Base-by-base conservation (phyloP, 2,797 vertebrate species). In the Poecilia wingei region DNA sequence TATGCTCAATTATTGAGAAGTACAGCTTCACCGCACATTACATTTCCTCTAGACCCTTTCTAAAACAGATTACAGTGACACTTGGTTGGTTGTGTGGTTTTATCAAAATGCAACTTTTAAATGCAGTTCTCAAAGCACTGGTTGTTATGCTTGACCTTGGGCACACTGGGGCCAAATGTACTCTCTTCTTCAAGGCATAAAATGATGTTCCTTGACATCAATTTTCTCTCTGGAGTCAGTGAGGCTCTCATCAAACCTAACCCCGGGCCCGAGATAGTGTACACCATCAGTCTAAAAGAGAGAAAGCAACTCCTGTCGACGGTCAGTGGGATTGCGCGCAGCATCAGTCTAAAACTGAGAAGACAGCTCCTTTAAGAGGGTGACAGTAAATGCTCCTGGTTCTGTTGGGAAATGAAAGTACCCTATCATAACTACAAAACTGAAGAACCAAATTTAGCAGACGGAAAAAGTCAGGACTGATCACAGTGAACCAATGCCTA, bases 271-370 rank as follows among this genome's bases (percentile, higher is more conserved):
- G 1, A 8, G 59, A 64, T 33, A 33, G 59, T 33, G 31, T 64
- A 64, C 59, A 64, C 31, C 59, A 64, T 64, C 59, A 36, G 31
- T 61, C 28, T 64, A 64, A 33, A 64, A 64, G 59, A 33, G 59
- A 64, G 31, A 64, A 36, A 3, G 59, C 14, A 64, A 64, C 31
- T 64, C 31, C 4, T 33, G 59, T 64, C 16, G 31, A 64, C 28
- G 22, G 59, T 64, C 59, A 64, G 28, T 64, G 31, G 59, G 59
- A 64, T 59, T 6, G n/a, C 55, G 4, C 16, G 6, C 59, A 33
- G 28, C 59, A 64, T 64, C 59, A 36, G 59, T 64, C 59, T 64
- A 64, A 33, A 64, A 18, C 59, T 64, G 59, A 33, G 59, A 64
- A 64, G 31, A 64, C 59, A 64, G 31, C 59, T 64, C 28, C 59